Conservation (phyloP, 2,888 invertebrate species). For the Acronicta psi region DNA sequence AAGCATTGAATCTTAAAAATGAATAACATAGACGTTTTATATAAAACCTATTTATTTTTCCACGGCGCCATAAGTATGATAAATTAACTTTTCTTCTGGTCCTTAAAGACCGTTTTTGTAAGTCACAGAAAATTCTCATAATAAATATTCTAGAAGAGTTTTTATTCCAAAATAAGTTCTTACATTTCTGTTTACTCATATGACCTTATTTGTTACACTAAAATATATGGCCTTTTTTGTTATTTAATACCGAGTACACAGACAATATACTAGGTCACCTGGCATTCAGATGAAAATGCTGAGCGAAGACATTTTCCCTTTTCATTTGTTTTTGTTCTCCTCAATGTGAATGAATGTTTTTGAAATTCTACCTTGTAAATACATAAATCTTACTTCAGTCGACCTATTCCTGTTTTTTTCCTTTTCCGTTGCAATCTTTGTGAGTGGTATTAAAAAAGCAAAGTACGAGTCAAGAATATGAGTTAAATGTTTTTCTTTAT, state of each 20-base stretch:
- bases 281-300: slow-evolving; percentile 36
- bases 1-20: too few relatives aligned
- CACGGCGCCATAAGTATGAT: too few relatives aligned
- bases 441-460: slow-evolving; percentile 45
- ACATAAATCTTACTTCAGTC: slow-evolving; percentile 49
- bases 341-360: slow-evolving; percentile 46
- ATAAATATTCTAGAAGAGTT: too few relatives aligned
- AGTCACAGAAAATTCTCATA: too few relatives aligned
- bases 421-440: slow-evolving; percentile 36
- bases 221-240: slow-evolving; percentile 7
- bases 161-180: too few relatives aligned
- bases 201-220: slow-evolving; percentile 1
- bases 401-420: slow-evolving; percentile 27
- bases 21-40: too few relatives aligned
- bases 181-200: neutral
- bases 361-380: slow-evolving; percentile 46
- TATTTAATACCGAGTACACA: slow-evolving; percentile 11
- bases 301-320: slow-evolving; percentile 45
- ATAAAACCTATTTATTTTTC: too few relatives aligned
- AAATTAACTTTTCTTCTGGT: too few relatives aligned
- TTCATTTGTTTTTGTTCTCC: slow-evolving; percentile 51
- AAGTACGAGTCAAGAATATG: slow-evolving; percentile 34
- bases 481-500: slow-evolving; percentile 32
- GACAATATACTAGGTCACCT: slow-evolving; percentile 29
- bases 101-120: too few relatives aligned